These are phyloP conservation scores for Trichogramma evanescens DNA, from an alignment of 2,888 invertebrate genomes.

Conservation along the genomic window DNA sequence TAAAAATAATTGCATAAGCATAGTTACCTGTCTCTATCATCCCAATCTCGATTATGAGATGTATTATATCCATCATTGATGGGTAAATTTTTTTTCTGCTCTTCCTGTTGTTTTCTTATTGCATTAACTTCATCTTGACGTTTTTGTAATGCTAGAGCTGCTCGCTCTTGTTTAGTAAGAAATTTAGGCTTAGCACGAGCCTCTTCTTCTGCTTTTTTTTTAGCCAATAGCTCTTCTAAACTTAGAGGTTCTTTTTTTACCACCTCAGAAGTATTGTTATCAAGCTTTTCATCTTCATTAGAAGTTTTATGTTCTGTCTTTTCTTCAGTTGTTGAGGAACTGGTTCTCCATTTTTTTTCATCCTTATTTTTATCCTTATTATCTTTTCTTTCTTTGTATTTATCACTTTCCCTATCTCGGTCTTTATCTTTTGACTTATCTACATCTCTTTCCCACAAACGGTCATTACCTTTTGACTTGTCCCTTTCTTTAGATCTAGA, in stretches of 20 bases:
- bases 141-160: slow-evolving; percentile 78
- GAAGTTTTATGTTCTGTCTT: slow-evolving; percentile 26
- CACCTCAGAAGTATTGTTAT: slow-evolving; percentile 34
- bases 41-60: slow-evolving; percentile 47
- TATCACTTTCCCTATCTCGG: slow-evolving; percentile 36
- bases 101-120: slow-evolving; percentile 65
- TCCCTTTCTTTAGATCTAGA: slow-evolving; percentile 37
- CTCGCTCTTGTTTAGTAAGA: slow-evolving; percentile 91
- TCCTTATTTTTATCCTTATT: slow-evolving; percentile 38
- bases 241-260: slow-evolving; percentile 80
- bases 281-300: slow-evolving; percentile 44
- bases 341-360: slow-evolving; percentile 43
- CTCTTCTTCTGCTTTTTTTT: slow-evolving; percentile 90
- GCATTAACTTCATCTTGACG: slow-evolving; percentile 85
- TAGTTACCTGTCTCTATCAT: slow-evolving; percentile 44
- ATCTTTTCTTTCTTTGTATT: slow-evolving; percentile 31
- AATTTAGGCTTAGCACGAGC: slow-evolving; percentile 95
- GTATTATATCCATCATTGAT: slow-evolving; percentile 37
- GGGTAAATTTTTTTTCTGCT: slow-evolving; percentile 49
- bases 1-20: neutral
- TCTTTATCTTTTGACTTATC: slow-evolving; percentile 49
- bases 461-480: slow-evolving; percentile 33
- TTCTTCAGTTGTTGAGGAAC: slow-evolving; percentile 35
- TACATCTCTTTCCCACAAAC: slow-evolving; percentile 39
- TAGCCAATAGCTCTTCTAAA: slow-evolving; percentile 88